Base-by-base conservation (phyloP, 2,113 vertebrate species). In the Polypterus senegalus region DNA sequence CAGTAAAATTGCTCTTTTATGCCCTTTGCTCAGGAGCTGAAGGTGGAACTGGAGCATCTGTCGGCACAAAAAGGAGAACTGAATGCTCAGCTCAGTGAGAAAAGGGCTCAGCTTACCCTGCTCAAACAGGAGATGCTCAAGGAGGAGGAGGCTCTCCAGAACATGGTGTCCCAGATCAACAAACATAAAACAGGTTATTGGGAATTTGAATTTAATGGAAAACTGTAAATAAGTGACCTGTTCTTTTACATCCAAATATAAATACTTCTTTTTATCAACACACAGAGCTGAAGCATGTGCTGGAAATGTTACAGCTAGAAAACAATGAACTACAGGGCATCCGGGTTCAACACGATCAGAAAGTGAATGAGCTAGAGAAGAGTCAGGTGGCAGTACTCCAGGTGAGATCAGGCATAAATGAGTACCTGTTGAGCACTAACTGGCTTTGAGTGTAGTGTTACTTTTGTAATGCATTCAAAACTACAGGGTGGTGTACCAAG, bases 251-350 rank as follows among this genome's bases (percentile, higher is more conserved):
- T 27, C 27, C 27, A 27, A 27, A 27, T 27, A 27, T 27, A 27
- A 27, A 27, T 47, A 4, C 54, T 43, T 45, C 43, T 49, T 27
- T 60, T 46, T 58, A 43, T 57, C 54, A 54, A 7, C 6, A 47
- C 58, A 5, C 70, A 91, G 90, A 91, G 67, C 70, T 92, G 60
- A 89, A 87, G 66, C 81, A 77, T 45, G 64, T 89, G 61, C 69
- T 88, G 69, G 87, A 89, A 72, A 83, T 77, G 73, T 57, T 89
- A 60, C 80, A 87, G 52, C 70, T 90, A 64, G 87, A 90, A 74
- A 83, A 70, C 44, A 78, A 61, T 3, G 79, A 88, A 49, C 75
- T 90, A 0, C 70, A 84, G 64, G 68, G 71, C 46, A 58, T 91
- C 67, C 88, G 81, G 54, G 61, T 81, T 1, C 88, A 89, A 3